Conservation (phyloP, 2,888 invertebrate genomes). For the Brenthis daphne region DNA sequence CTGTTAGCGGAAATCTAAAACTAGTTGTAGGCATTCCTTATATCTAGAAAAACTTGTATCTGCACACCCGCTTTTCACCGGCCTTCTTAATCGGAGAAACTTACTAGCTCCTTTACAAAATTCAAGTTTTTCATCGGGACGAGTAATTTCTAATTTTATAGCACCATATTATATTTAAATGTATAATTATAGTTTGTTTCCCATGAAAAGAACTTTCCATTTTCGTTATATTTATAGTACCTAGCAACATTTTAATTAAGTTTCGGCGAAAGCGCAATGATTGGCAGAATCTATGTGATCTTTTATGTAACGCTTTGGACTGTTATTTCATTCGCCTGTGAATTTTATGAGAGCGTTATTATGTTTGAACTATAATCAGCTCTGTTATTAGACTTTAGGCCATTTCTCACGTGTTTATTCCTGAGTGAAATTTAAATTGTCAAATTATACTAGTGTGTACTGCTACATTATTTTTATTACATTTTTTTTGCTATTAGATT, state of each 20-base stretch:
- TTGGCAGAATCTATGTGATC: constrained; percentile 50
- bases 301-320: constrained; percentile 57
- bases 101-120: constrained; percentile 23
- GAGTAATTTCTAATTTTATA: neutral
- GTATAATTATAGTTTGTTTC: constrained; percentile 24
- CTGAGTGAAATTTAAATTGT: constrained; percentile 16
- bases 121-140: constrained; percentile 25
- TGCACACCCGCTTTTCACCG: constrained; percentile 71
- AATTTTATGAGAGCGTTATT: constrained; percentile 42
- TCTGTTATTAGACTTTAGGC: constrained; percentile 6
- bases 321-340: constrained; percentile 43
- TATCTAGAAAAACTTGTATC: constrained; percentile 73
- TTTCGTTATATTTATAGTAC: constrained; percentile 48
- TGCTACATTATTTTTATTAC: neutral
- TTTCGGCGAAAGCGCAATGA: constrained; percentile 55
- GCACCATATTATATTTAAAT: neutral
- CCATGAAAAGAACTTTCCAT: constrained; percentile 61
- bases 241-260: constrained; percentile 52
- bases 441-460: constrained; percentile 6
- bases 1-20: constrained; percentile 66
- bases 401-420: constrained; percentile 11
- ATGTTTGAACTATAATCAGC: constrained; percentile 15
- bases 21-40: constrained; percentile 63
- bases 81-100: constrained; percentile 76
- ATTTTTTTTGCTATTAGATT: neutral